Evolutionary conservation across 2,797 vertebrate species (phyloP), one percentile per base, ranked within the genome.

Genomic region (Heterohyrax brucei): DNA sequence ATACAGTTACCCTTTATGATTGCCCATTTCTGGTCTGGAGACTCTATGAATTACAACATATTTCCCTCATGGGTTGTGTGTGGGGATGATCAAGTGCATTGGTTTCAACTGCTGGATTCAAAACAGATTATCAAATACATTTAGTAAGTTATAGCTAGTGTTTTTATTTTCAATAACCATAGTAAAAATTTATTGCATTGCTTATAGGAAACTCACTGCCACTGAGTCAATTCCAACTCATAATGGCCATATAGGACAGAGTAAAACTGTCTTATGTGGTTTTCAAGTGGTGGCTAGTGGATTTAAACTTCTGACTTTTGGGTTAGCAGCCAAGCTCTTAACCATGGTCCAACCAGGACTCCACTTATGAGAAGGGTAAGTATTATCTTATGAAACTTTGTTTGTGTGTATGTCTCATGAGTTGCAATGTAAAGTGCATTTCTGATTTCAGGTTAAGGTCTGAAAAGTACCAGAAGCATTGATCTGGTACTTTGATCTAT

Each of bases 111-210:
- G 13, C 12, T 82, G 78, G 12, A 78, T 77, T 78, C 44, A 93
- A 64, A 59, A 39, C 14, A 21, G 59, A 79, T n/a, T 30, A 5
- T 70, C 30, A 90, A 85, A 76, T 73, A 39, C 13, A 79, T 73
- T 78, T 89, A 86, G 50, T 59, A 19, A 33, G 62, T 80, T 16
- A 59, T 22, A 95, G 26, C 2, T 48, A 85, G 30, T 19, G 30
- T 48, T 48, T 61, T 95, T 85, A 90, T 92, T 94, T 93, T 87
- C 50, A 89, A 92, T 76, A 81, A 95, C 79, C 9, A 87, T 16
- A 56, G 70, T 64, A 59, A 53, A 59, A 93, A 83, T 83, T 90
- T 91, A 50, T 10, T 50, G 6, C 1, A 39, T 78, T 93, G 44
- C 24, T 94, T 86, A 68, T 24, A 76, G 28, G 72, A 93, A 66